A percentile compares a stretch with the other conserved stretches of the same genome.
Evolutionary conservation across 2,797 vertebrate species (phyloP).

Genomic region (Argentina silus): DNA sequence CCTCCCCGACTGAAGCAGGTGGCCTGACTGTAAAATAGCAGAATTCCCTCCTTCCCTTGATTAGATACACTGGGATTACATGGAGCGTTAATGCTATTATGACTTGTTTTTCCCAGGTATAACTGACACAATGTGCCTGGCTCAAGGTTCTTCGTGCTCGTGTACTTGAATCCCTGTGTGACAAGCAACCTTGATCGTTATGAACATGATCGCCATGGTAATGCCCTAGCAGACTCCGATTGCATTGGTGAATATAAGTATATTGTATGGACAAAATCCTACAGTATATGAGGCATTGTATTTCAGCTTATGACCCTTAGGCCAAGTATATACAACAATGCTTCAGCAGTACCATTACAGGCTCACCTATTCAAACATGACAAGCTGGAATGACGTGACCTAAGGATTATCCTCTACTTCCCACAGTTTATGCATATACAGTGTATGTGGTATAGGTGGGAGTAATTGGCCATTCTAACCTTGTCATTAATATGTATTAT

Average conservation of each 20-base stretch:
- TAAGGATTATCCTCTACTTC: too few relatives aligned
- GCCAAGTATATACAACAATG: too few relatives aligned
- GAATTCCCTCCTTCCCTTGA: conserved; percentile 32
- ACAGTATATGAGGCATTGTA: background rate
- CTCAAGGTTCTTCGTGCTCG: conserved; percentile 15
- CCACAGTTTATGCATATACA: too few relatives aligned
- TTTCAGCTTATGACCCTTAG: too few relatives aligned
- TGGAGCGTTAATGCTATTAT: conserved; percentile 32
- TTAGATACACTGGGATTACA: conserved; percentile 52
- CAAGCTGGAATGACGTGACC: too few relatives aligned
- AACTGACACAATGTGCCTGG: conserved; percentile 36
- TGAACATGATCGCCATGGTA: background rate
- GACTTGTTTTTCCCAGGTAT: conserved; percentile 37
- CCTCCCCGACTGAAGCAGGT: conserved; percentile 41
- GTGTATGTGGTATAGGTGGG: too few relatives aligned
- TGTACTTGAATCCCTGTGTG: conserved; percentile 1
- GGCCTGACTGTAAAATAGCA: conserved; percentile 44
- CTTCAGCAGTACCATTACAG: too few relatives aligned
- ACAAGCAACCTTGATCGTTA: background rate
- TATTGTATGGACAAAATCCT: background rate
- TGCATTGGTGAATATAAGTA: conserved; percentile 10
- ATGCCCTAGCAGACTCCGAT: background rate
- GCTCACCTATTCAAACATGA: too few relatives aligned
- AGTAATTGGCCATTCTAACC: too few relatives aligned
- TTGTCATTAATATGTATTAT: too few relatives aligned